Evolutionary conservation across 2,888 invertebrate species (phyloP).

Genomic region (Heliconius ismenius): DNA sequence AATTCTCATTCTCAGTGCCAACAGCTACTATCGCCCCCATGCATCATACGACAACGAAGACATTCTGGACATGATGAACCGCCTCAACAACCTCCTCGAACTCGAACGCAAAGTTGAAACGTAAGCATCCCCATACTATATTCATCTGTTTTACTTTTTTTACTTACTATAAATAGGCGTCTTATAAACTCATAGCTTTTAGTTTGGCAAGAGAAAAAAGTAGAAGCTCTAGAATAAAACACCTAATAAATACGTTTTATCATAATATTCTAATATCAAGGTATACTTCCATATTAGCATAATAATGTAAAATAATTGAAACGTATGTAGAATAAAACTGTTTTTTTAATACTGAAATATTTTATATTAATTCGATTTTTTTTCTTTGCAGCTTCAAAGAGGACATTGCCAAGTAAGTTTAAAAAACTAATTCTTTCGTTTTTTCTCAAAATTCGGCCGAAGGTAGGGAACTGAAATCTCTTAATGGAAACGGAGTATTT

Average conservation of each 20-base stretch:
- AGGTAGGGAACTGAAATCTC: too few relatives aligned
- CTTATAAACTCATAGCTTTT: too few relatives aligned
- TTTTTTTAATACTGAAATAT: not conserved
- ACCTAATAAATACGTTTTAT: not conserved
- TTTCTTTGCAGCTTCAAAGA: slow-evolving; percentile 74
- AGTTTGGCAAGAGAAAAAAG: too few relatives aligned
- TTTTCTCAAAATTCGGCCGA: too few relatives aligned
- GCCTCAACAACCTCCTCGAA: slow-evolving; percentile 88
- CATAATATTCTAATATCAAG: not conserved
- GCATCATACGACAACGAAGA: slow-evolving; percentile 89
- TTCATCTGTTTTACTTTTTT: not conserved
- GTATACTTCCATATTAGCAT: not conserved
- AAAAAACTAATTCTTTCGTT: not conserved
- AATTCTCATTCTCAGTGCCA: slow-evolving; percentile 58
- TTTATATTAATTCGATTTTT: slow-evolving; percentile 41
- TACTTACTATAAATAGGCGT: too few relatives aligned
- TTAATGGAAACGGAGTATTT: too few relatives aligned
- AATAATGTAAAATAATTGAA: not conserved
- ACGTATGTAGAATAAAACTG: not conserved
- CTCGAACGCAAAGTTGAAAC: slow-evolving; percentile 90
- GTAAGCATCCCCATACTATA: slow-evolving; percentile 69
- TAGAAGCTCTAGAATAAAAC: too few relatives aligned
- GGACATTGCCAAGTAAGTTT: slow-evolving; percentile 73
- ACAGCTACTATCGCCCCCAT: slow-evolving; percentile 80
- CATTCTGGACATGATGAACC: slow-evolving; percentile 88